These are phyloP conservation scores for Lycophotia porphyrea DNA, from an alignment of 2,888 invertebrate species.

Conservation along the genomic window DNA sequence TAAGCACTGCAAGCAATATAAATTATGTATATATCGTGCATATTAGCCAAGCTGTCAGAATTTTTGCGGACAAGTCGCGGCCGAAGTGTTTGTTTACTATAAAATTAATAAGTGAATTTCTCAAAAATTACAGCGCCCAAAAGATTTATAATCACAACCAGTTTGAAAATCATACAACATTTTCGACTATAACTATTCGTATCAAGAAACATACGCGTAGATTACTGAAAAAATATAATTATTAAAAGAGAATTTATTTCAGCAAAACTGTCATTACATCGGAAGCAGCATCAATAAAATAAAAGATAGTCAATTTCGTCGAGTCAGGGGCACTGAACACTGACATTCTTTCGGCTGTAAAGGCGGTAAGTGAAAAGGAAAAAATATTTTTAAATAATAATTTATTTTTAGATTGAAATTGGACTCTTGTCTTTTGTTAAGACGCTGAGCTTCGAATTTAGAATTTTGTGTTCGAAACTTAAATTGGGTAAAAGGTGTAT, in stretches of 20 bases:
- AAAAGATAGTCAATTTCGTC: conserved; percentile 21
- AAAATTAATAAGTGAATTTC: not conserved
- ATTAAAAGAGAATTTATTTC: not conserved
- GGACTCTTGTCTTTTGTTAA: conserved; percentile 4
- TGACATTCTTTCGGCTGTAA: conserved; percentile 2
- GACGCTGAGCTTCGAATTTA: conserved; percentile 12
- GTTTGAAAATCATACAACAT: not conserved
- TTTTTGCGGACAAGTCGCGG: too few relatives aligned
- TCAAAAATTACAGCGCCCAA: not conserved
- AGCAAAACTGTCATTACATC: conserved; percentile 11
- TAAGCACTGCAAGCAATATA: too few relatives aligned
- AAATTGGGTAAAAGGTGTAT: conserved; percentile 24
- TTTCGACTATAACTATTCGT: not conserved
- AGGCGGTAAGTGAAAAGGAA: conserved; percentile 20
- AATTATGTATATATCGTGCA: too few relatives aligned
- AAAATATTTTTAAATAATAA: conserved; percentile 22
- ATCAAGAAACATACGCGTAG: not conserved
- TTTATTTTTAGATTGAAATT: conserved; percentile 41
- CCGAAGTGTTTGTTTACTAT: too few relatives aligned
- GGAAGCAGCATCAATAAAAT: conserved; percentile 21
- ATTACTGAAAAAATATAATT: not conserved
- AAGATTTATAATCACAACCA: not conserved
- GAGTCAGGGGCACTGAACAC: conserved; percentile 6
- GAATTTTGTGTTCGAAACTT: conserved; percentile 10
- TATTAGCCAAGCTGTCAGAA: too few relatives aligned